Evolutionary conservation across 2,888 invertebrate species (phyloP).

Genomic region (Thalpophila matura): DNA sequence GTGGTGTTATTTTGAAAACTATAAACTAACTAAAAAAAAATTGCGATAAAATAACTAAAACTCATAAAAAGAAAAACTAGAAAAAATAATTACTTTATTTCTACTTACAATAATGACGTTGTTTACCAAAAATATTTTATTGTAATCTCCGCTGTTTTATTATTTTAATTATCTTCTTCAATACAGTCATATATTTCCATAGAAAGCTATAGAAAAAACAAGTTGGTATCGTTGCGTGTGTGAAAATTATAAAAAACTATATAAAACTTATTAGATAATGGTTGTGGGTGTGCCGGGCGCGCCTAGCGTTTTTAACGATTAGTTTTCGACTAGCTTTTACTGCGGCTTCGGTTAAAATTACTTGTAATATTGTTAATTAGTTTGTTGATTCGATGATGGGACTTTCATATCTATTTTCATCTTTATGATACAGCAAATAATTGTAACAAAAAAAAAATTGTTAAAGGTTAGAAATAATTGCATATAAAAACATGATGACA

Average conservation of each 20-base stretch:
- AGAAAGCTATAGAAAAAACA: conserved; percentile 60
- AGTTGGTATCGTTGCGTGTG: conserved; percentile 64
- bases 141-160: conserved; percentile 15
- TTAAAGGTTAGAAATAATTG: no score
- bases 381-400: conserved; percentile 5
- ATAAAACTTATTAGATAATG: conserved; percentile 66
- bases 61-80: no score
- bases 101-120: neutral
- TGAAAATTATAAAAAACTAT: conserved; percentile 59
- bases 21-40: no score
- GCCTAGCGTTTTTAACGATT: conserved; percentile 68
- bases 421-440: no score
- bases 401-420: neutral
- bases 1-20: no score
- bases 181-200: conserved; percentile 40
- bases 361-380: conserved; percentile 42
- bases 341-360: conserved; percentile 33
- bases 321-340: conserved; percentile 57
- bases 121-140: conserved; percentile 2
- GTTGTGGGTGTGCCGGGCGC: conserved; percentile 68
- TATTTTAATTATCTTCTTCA: conserved; percentile 44
- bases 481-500: no score
- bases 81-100: no score
- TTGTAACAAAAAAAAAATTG: no score
- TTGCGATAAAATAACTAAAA: no score